Evolutionary conservation across 2,888 invertebrate genomes (phyloP).

Genomic region (Erebia aethiops): DNA sequence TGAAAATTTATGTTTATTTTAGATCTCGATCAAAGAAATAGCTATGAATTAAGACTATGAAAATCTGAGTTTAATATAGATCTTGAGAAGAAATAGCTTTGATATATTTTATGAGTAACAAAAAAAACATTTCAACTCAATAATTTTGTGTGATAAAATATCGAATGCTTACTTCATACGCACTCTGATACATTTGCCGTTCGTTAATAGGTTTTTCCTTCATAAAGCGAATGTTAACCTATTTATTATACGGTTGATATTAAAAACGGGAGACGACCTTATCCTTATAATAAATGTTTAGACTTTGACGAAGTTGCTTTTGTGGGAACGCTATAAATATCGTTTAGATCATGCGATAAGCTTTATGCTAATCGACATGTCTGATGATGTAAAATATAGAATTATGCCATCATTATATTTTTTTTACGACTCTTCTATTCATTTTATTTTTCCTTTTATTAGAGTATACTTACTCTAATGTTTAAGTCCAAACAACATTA

Average conservation of each 20-base stretch:
- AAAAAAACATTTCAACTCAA: neutral
- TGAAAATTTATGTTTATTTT: too few species aligned
- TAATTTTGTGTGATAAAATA: slow-evolving; percentile 12
- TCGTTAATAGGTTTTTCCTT: slow-evolving; percentile 82
- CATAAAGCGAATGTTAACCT: slow-evolving; percentile 82
- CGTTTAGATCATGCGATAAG: slow-evolving; percentile 21
- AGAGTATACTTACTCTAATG: too few species aligned
- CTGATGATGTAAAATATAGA: neutral
- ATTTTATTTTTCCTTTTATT: too few species aligned
- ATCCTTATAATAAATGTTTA: slow-evolving; percentile 63
- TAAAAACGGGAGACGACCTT: slow-evolving; percentile 71
- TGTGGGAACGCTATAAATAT: slow-evolving; percentile 45
- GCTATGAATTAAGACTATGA: neutral
- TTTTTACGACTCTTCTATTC: too few species aligned
- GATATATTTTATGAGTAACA: neutral
- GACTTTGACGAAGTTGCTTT: slow-evolving; percentile 61
- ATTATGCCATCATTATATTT: too few species aligned
- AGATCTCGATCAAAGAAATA: neutral
- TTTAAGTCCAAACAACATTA: too few species aligned
- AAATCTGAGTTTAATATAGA: too few species aligned
- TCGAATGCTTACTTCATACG: slow-evolving; percentile 46
- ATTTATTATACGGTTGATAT: slow-evolving; percentile 80
- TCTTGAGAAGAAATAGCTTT: neutral
- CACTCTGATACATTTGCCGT: slow-evolving; percentile 74
- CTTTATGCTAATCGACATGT: neutral